Conservation (phyloP, 2,113 vertebrate genomes). For the Varanus komodoensis region DNA sequence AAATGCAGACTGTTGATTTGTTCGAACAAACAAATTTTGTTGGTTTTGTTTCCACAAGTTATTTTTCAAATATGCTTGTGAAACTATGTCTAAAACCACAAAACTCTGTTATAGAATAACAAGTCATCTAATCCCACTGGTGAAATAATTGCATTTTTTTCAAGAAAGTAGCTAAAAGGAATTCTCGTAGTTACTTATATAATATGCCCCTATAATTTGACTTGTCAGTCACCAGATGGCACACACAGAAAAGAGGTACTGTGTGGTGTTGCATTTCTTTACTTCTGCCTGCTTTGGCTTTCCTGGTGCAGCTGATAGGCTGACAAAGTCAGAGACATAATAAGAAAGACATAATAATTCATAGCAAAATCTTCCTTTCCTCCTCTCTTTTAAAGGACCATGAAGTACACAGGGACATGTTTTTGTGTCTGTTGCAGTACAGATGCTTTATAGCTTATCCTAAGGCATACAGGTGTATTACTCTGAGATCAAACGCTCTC, state of each 20-base stretch:
- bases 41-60: conserved; percentile 23
- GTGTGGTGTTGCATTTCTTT: conserved; percentile 27
- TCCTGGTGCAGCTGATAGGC: not conserved
- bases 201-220: conserved; percentile 26
- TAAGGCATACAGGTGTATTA: not conserved
- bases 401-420: not conserved
- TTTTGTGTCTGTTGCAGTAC: not conserved
- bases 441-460: not conserved
- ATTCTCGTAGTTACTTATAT: conserved; percentile 1
- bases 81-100: conserved; percentile 18
- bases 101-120: conserved; percentile 15
- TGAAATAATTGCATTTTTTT: conserved; percentile 19
- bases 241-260: not conserved
- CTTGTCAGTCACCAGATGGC: conserved; percentile 28
- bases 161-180: conserved; percentile 32
- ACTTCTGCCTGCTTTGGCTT: not conserved
- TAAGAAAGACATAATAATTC: conserved; percentile 2
- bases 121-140: conserved; percentile 26
- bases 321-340: not conserved
- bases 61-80: conserved; percentile 23
- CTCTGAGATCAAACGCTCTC: not conserved
- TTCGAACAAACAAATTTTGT: conserved; percentile 23
- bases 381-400: not conserved
- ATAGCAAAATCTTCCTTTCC: not conserved
- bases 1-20: conserved; percentile 2